These are phyloP conservation scores for Dermatemys mawii DNA, from an alignment of 2,113 vertebrate genomes.

Conservation along the genomic window DNA sequence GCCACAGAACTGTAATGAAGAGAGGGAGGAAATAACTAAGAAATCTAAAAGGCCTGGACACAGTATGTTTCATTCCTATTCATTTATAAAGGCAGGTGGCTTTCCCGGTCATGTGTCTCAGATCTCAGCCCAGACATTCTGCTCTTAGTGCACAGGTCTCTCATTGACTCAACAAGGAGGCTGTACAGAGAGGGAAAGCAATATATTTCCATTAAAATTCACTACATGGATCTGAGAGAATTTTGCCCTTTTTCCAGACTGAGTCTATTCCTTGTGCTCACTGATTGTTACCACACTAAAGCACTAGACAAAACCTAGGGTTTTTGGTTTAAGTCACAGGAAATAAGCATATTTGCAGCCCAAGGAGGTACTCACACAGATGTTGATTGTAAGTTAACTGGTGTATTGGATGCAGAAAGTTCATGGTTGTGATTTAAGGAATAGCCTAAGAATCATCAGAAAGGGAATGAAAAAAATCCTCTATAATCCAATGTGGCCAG, in stretches of 20 bases:
- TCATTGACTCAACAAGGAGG: constrained; percentile 46
- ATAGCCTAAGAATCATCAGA: background rate
- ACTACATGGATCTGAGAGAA: background rate
- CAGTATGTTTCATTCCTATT: background rate
- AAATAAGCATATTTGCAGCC: background rate
- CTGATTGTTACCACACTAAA: background rate
- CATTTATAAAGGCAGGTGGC: background rate
- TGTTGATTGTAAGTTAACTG: background rate
- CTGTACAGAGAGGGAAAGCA: constrained; percentile 59
- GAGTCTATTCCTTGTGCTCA: background rate
- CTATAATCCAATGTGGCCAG: background rate
- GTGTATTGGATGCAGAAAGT: background rate
- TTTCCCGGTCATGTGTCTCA: background rate
- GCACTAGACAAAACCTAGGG: too few species aligned
- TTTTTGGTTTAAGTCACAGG: background rate
- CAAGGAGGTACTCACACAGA: background rate
- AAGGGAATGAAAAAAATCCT: background rate
- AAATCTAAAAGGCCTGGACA: background rate
- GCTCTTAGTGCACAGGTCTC: constrained; percentile 39
- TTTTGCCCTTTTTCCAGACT: background rate
- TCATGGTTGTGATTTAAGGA: background rate
- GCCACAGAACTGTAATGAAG: background rate
- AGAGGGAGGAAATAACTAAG: background rate
- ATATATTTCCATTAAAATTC: background rate
- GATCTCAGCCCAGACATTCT: background rate